phyloP scores from a whole-genome alignment of 2,113 vertebrate genomes.

The Cervus canadensis region DNA sequence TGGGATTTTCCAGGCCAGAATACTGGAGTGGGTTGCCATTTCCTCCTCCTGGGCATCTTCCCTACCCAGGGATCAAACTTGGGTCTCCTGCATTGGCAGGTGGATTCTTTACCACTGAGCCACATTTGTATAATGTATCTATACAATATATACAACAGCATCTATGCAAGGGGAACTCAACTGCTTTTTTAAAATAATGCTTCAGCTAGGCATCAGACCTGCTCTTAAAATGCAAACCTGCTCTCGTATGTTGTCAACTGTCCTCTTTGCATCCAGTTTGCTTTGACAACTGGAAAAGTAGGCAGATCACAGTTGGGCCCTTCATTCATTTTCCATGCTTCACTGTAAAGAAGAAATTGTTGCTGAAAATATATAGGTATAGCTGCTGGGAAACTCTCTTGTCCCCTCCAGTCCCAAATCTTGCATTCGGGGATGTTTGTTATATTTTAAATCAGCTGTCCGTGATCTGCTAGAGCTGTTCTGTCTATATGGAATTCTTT shows the following conservation, averaged over 20 bases:
- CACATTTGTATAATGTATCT: background rate
- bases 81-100: background rate
- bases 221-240: background rate
- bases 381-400: background rate
- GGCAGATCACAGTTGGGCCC: background rate
- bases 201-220: background rate
- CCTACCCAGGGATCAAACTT: background rate
- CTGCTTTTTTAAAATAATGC: rapidly evolving
- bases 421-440: background rate
- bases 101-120: background rate
- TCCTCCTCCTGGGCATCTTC: background rate
- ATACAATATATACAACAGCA: rapidly evolving
- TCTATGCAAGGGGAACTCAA: background rate
- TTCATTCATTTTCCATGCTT: background rate
- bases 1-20: background rate
- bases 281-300: background rate
- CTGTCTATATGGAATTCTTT: rapidly evolving
- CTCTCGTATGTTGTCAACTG: background rate
- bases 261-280: background rate
- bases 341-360: background rate
- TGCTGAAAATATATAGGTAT: background rate
- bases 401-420: background rate
- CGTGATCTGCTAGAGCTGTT: rapidly evolving
- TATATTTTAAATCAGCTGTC: background rate
- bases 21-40: background rate